A percentile compares a stretch with the other conserved stretches of the same genome.
Evolutionary conservation across 2,113 vertebrate species (phyloP).

Genomic region (Athene noctua): DNA sequence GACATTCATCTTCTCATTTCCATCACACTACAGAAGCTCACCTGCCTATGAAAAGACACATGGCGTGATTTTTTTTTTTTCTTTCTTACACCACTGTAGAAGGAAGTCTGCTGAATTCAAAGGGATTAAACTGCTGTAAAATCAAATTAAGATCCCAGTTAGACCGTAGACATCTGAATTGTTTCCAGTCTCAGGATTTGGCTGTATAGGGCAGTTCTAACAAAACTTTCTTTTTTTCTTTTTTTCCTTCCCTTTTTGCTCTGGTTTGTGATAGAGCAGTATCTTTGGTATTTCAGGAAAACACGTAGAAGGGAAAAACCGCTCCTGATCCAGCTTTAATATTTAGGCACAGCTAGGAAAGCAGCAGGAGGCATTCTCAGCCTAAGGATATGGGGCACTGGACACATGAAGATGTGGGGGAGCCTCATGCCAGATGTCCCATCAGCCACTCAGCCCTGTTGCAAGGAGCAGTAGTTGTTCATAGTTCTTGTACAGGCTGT

Average conservation of each 20-base stretch:
- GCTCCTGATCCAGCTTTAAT: background rate
- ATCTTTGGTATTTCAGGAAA: background rate
- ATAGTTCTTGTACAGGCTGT: background rate
- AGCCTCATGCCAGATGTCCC: background rate
- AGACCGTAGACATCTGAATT: slow-evolving; percentile 53
- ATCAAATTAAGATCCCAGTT: slow-evolving; percentile 59
- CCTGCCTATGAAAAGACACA: slow-evolving; percentile 62
- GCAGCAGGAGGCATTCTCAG: background rate
- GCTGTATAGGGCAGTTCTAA: background rate
- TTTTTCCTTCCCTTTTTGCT: background rate
- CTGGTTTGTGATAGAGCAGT: background rate
- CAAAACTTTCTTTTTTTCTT: background rate
- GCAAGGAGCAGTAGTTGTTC: background rate
- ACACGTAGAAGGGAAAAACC: background rate
- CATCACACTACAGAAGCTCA: slow-evolving; percentile 67
- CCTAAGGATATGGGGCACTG: background rate
- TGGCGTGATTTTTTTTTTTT: slow-evolving; percentile 18
- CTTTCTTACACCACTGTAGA: slow-evolving; percentile 52
- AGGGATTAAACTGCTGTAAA: slow-evolving; percentile 64
- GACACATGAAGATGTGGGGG: background rate
- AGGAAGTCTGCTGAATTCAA: slow-evolving; percentile 49
- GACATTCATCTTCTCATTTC: slow-evolving; percentile 66
- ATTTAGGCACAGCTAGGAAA: background rate
- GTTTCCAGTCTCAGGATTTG: slow-evolving; percentile 55
- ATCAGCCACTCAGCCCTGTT: background rate